phyloP scores from a whole-genome alignment of 2,888 invertebrate genomes.

The Serrognathus titanus region DNA sequence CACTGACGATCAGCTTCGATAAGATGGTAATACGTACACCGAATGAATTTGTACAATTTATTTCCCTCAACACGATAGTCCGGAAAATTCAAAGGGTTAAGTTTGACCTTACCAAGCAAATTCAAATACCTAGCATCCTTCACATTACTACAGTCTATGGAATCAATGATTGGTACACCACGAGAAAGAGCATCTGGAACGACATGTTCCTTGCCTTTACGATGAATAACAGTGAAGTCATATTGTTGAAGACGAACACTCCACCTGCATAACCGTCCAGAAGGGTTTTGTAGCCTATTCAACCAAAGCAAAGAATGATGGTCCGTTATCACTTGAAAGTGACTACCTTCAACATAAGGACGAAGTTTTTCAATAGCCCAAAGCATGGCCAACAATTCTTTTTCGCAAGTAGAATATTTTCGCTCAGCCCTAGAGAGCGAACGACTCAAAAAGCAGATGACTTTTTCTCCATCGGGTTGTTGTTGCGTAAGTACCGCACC shows the following conservation, averaged over 20 bases:
- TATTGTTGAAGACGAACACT: slow-evolving; percentile 14
- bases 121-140: neutral
- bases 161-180: neutral
- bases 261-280: slow-evolving; percentile 22
- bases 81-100: neutral
- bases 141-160: neutral
- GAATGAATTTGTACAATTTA: too few relatives aligned
- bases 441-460: slow-evolving; percentile 19
- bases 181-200: neutral
- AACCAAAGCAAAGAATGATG: slow-evolving; percentile 3
- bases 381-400: neutral
- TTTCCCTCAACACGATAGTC: too few relatives aligned
- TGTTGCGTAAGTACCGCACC: neutral
- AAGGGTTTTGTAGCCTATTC: slow-evolving; percentile 17
- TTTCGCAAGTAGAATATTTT: slow-evolving; percentile 1
- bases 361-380: slow-evolving; percentile 21
- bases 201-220: neutral
- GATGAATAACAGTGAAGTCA: neutral
- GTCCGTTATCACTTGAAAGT: neutral
- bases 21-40: too few relatives aligned
- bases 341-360: neutral
- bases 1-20: neutral
- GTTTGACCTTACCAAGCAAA: neutral
- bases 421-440: neutral
- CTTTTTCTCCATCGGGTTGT: neutral